Base-by-base conservation (phyloP, 2,888 invertebrate genomes). In the Venusia cambrica region DNA sequence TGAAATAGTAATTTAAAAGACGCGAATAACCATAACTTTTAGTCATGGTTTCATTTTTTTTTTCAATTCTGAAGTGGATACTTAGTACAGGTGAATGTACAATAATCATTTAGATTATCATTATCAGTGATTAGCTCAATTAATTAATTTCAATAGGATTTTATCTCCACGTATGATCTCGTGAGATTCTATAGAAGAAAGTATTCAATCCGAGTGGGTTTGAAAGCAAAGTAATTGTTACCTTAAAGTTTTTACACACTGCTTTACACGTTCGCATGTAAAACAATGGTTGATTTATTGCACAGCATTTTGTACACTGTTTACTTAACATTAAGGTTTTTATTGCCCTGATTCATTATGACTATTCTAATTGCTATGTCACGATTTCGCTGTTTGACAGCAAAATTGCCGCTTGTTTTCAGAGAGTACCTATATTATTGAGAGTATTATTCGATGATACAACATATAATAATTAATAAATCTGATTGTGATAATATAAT, bases 171-270 rank as follows among this genome's bases (percentile, higher is more conserved):
- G 37, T 50, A 52, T 45, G 46, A 47, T 38, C 46, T 57, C 56
- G 55, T 61, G 53, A 57, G 53, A 61, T 54, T 45, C 42, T 45
- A 45, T 50, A 34, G 45, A 59, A 51, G 61, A 64, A 66, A 68
- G 62, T 49, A 53, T 11, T 31, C 17, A 22, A 22, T 43, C 45
- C 47, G 45, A 45, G 58, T 54, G 52, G 51, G 50, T 57, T 62
- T 49, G 67, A 70, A 73, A 73, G 71, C 54, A 58, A 73, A 63
- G 59, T 71, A 68, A 71, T 70, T 68, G 55, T 55, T 55, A 54
- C 55, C 54, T 62, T 42, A 40, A 51, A 46, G 57, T 34, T 47
- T 33, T 34, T 38, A 38, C 36, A 27, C 16, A 24, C 31, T 33
- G 36, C 39, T 40, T 35, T 34, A 16, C 33, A 44, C 31, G 41